Base-by-base conservation (phyloP, 2,797 vertebrate genomes). In the Adelosebastes latens region DNA sequence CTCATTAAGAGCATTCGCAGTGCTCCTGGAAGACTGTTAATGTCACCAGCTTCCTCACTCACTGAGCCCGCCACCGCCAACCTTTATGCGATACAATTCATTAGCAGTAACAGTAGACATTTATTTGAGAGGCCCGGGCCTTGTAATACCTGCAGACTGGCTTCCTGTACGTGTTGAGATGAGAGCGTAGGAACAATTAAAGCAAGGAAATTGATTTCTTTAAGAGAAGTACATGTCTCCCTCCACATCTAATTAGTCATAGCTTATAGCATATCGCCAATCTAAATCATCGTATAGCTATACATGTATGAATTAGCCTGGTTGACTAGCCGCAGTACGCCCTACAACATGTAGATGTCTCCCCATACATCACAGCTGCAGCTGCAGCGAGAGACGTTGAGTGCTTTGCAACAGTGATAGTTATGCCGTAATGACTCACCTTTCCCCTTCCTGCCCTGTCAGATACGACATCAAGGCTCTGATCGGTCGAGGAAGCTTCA, bases 401-500 rank as follows among this genome's bases (percentile, higher is more conserved):
- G 74, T 39, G 69, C 67, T 83, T 39, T 55, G 62, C 46, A 75
- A 67, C 75, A 65, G 60, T 65, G 79, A 81, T 69, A 56, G 20
- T 82, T 75, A 49, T 12, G 11, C 25, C 22, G 62, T 81, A 87
- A 82, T 82, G 83, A 89, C 39, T 90, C 87, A 68, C 73, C 66
- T 52, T 67, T 81, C 52, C 77, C 31, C 63, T 56, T 22, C 77
- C 76, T 81, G 80, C 71, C 75, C 77, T 69, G 83, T 65, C 91
- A 96, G 94, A 83, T 95, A 93, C 24, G 87, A 96, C 80, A 94
- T 95, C 91, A 93, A 94, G 78, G 93, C 94, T 62, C 93, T 94
- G 89, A 95, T 95, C n/a, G 96, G 93, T 59, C 79, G 88, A 0
- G 94, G 94, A 6, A 93, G 93, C 87, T 95, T 94, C 87, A 94